These are phyloP conservation scores for Cardiocondyla obscurior DNA, from an alignment of 1,140 invertebrate genomes.

Conservation along the genomic window DNA sequence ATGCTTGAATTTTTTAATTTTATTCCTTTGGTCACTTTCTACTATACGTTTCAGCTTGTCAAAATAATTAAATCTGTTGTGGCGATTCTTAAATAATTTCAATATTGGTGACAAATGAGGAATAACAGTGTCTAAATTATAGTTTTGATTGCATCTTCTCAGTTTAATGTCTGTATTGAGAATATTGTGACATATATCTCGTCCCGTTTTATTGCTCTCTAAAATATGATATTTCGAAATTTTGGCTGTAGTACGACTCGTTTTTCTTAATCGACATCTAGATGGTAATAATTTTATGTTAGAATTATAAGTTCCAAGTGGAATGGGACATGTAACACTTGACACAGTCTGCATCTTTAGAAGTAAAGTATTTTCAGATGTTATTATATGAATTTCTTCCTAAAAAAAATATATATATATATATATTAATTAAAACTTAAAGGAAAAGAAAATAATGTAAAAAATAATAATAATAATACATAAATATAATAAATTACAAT, in stretches of 20 bases:
- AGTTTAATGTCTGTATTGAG: not conserved
- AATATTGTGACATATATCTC: constrained; percentile 1
- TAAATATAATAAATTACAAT: not conserved
- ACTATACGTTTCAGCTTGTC: not conserved
- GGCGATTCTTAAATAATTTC: not conserved
- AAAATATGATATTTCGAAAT: constrained; percentile 27
- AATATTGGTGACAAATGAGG: constrained; percentile 1
- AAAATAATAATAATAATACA: not conserved
- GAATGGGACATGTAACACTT: not conserved
- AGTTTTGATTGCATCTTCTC: not conserved
- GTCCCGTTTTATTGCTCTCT: not conserved
- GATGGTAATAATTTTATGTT: constrained; percentile 21
- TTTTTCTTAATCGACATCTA: not conserved
- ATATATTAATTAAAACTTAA: not conserved
- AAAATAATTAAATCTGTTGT: constrained; percentile 27
- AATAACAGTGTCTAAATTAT: not conserved
- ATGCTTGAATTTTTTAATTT: not conserved
- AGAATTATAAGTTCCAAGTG: not conserved
- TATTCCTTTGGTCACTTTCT: not conserved
- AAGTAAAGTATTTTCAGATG: not conserved
- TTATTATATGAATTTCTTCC: not conserved
- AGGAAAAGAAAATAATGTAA: not conserved
- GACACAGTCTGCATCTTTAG: not conserved
- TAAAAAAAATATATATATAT: not conserved
- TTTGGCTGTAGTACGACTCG: not conserved